Base-by-base conservation (phyloP, 1,140 invertebrate genomes). In the Pristionchus pacificus region DNA sequence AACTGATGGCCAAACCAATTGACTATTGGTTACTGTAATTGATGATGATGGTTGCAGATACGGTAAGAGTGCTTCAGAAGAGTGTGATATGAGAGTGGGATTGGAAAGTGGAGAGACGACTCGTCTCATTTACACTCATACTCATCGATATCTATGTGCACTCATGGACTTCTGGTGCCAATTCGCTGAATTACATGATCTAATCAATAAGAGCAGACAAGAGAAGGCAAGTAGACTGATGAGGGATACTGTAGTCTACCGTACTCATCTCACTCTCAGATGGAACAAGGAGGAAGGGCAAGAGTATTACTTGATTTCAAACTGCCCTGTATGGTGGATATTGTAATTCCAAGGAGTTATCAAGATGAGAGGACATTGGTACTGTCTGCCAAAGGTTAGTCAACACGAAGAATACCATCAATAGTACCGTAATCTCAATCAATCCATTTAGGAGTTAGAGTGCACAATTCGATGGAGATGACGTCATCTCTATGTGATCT, bases 131-230 rank as follows among this genome's bases (percentile, higher is more conserved):
- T 97, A 96, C 85, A 90, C 95, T 49, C 94, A 98, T 83, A 97
- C 95, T 0, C 92, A 96, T 79, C 87, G 93, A 63, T 98, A 97
- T 86, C 88, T 94, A 32, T 88, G 89, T 0, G 93, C 96, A 83
- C 85, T 96, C 24, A 89, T 93, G 74, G 85, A 88, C 13, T 96
- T 96, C 84, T 90, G 92, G 64, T 87, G 90, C 29, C 90, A 95
- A 77, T 93, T 97, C 80, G 88, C 90, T 15, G 89, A 93, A 78
- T 84, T 95, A 2, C 90, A 93, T 79, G 89, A 90, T 68, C 87
- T 91, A 49, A 87, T 91, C 82, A 86, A 86, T 1, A 87, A 88
- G 66, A 84, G 33, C 30, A 73, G 38, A 49, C 19, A 49, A 49
- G 38, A 49, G 6, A 49, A 49, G 38, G 19, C 38, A 49, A 19